Evolutionary conservation across 2,888 invertebrate species (phyloP), one percentile per base, ranked within the genome.

Genomic region (Cryptosula pallasiana): DNA sequence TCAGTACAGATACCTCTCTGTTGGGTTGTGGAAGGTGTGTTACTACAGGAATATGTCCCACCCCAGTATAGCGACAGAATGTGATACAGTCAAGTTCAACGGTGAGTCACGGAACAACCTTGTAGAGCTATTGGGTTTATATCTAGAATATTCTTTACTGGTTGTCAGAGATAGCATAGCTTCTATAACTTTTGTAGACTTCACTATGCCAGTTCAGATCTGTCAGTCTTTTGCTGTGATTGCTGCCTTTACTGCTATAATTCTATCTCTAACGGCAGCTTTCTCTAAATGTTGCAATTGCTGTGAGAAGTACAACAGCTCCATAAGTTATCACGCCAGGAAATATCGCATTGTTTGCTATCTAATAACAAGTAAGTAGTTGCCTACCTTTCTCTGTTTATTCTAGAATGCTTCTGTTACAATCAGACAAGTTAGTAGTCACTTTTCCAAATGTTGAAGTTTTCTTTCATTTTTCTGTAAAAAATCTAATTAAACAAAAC

Each of bases 271-370:
- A 3, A 5, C 32, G 13, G 2, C 29, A 25, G 34, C 32, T 20
- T 32, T 63, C 2, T 34, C 13, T 16, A 63, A 32, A 32, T 23
- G 5, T 23, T 63, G 29, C 63, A 25, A 27, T 16, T 32, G 32
- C 63, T 63, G 63, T 5, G 3, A n/a, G 5, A 32, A 25, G 9
- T 5, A 3, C 9, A 32, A 63, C 1, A 9, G 32, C 32, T 2
- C 2, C 20, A n/a, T 63, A 5, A 63, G 63, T 34, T 63, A 63
- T 32, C 16, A 27, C 29, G n/a, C n/a, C 2, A 27, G 63, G 9
- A 63, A 63, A 63, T 63, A 32, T n/a, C 27, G 63, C 13, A 63
- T 63, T 63, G 63, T 63, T 5, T 63, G 63, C n/a, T 32, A 63
- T 32, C 32, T 63, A 9, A 63, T 63, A 13, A 16, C 32, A 9